Evolutionary conservation across 1,140 invertebrate species (phyloP).

Genomic region (Tetranychus cinnabarinus): DNA sequence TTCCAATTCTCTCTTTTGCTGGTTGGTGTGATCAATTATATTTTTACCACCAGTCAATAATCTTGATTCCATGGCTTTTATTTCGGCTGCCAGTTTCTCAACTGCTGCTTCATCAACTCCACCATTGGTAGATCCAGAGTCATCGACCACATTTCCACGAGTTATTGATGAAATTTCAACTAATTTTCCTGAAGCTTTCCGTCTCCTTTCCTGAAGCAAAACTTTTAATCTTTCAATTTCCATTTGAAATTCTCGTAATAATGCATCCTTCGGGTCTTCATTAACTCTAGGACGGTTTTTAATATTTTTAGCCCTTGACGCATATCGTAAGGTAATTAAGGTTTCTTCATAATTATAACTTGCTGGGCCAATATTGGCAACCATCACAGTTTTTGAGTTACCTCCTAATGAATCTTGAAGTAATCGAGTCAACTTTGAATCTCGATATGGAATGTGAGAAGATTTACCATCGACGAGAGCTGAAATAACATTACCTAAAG

Average conservation of each 20-base stretch:
- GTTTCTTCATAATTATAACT: slow-evolving; percentile 89
- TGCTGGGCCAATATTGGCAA: slow-evolving; percentile 86
- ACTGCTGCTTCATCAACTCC: slow-evolving; percentile 1
- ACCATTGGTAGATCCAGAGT: background rate
- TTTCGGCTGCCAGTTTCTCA: slow-evolving; percentile 7
- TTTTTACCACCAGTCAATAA: slow-evolving; percentile 59
- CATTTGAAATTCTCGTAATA: slow-evolving; percentile 61
- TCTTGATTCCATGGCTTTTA: slow-evolving; percentile 52
- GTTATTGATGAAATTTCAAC: background rate
- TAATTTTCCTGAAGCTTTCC: background rate
- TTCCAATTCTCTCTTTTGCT: slow-evolving; percentile 60
- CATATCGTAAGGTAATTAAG: slow-evolving; percentile 65
- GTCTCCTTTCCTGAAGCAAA: slow-evolving; percentile 19
- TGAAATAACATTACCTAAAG: slow-evolving; percentile 80
- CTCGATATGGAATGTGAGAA: slow-evolving; percentile 48
- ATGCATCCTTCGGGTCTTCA: slow-evolving; percentile 79
- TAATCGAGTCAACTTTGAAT: slow-evolving; percentile 73
- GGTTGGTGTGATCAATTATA: slow-evolving; percentile 68
- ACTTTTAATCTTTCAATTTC: slow-evolving; percentile 39
- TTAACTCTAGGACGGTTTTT: slow-evolving; percentile 87
- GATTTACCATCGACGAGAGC: slow-evolving; percentile 63
- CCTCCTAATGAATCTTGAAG: slow-evolving; percentile 79
- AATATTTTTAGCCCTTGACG: slow-evolving; percentile 78
- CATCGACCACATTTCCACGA: background rate
- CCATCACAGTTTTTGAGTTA: slow-evolving; percentile 90